These are phyloP conservation scores for Karalla daura DNA, from an alignment of 2,797 vertebrate genomes.

Conservation along the genomic window DNA sequence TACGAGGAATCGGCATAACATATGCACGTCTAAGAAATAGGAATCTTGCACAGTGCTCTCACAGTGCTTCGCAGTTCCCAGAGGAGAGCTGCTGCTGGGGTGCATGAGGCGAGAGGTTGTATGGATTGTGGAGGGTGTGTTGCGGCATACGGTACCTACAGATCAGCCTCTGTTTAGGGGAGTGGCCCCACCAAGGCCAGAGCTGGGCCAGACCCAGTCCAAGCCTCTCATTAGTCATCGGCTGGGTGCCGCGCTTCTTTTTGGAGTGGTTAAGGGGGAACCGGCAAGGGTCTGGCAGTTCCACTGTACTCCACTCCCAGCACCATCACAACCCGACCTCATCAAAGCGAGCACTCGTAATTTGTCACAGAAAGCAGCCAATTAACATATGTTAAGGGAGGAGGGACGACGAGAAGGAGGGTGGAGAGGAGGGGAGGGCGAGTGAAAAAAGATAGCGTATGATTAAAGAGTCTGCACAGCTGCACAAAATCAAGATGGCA, in stretches of 20 bases:
- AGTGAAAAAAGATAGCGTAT: conserved; percentile 94
- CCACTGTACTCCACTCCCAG: conserved; percentile 88
- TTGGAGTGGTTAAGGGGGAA: conserved; percentile 90
- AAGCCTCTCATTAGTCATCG: conserved; percentile 95
- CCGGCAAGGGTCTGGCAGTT: conserved; percentile 90
- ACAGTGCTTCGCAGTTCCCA: conserved; percentile 60
- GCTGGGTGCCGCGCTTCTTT: conserved; percentile 88
- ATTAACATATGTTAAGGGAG: conserved; percentile 96
- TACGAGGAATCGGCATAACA: not conserved
- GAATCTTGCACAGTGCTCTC: conserved; percentile 18
- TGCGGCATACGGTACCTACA: conserved; percentile 77
- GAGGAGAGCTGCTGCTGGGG: conserved; percentile 47
- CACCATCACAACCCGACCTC: conserved; percentile 96
- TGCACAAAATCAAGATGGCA: conserved; percentile 93
- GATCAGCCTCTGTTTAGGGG: conserved; percentile 78
- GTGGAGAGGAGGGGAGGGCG: conserved; percentile 70
- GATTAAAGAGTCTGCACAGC: conserved; percentile 95
- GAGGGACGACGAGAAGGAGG: conserved; percentile 80
- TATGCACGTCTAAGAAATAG: conserved; percentile 5
- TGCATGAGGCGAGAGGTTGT: conserved; percentile 66
- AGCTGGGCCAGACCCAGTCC: conserved; percentile 75
- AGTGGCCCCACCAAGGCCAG: conserved; percentile 83
- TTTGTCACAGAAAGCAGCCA: conserved; percentile 99
- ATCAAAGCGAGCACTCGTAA: conserved; percentile 98
- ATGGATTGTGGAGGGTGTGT: conserved; percentile 70